Evolutionary conservation across 2,113 vertebrate genomes (phyloP).

Genomic region (Xiphophorus hellerii): DNA sequence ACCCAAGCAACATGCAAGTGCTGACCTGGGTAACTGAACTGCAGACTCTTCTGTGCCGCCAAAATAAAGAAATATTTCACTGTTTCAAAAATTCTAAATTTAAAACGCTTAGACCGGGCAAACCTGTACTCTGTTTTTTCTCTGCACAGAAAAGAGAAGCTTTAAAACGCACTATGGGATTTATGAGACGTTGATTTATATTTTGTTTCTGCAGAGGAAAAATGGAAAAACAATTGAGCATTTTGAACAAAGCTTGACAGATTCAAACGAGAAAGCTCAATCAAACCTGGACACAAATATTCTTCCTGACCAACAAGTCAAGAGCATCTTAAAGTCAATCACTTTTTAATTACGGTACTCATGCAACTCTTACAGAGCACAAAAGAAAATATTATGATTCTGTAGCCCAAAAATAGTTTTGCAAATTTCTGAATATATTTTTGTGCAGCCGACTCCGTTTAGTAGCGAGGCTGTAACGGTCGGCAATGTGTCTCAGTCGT

Average conservation of each 20-base stretch:
- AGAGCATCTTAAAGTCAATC: too few relatives aligned
- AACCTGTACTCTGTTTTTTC: background rate
- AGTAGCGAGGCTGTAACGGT: background rate
- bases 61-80: too few relatives aligned
- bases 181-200: background rate
- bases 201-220: background rate
- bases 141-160: background rate
- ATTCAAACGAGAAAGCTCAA: background rate
- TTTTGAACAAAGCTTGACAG: background rate
- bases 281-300: background rate
- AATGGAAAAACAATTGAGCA: background rate
- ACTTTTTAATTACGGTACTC: too few relatives aligned
- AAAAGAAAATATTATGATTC: background rate
- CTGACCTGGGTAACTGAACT: too few relatives aligned
- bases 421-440: background rate
- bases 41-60: too few relatives aligned
- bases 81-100: background rate
- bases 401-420: background rate
- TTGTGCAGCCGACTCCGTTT: background rate
- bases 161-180: background rate
- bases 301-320: background rate
- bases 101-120: background rate
- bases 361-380: background rate
- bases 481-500: background rate
- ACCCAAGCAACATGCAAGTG: too few relatives aligned